Evolutionary conservation across 2,113 vertebrate genomes (phyloP), one percentile per base, ranked within the genome.

Genomic region (Chaetura pelagica): DNA sequence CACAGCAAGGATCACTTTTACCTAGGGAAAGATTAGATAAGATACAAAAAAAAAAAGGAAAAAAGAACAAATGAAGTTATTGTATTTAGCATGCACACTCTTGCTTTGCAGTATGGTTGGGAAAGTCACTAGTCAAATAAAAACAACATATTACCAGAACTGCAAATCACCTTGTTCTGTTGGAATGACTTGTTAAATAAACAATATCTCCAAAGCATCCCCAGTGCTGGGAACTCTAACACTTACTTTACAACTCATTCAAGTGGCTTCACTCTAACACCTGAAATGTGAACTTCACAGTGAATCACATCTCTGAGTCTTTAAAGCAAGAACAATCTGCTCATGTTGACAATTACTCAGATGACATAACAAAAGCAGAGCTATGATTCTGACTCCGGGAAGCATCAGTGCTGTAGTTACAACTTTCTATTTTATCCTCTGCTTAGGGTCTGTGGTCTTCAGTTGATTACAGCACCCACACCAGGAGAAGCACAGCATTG

Each of bases 1-100:
- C 96, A 95, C 99, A 99, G 64, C 99, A 99, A 23, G 99, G 98
- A 94, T 99, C 99, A 8, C 98, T 99, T 98, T 99, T 99, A 38
- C 99, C 99, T 99, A 95, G 35, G 46, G 42, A 90, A 72, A 97
- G 64, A 95, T 82, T 48, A 94, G 21, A 63, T 19, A 21, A 22
- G 58, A 80, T 13, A 71, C n/a, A 38, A 24, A 16, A 59, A 26
- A 52, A 44, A 27, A 35, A 29, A 40, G 40, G 34, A 42, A 44
- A 8, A 1, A 82, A 51, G 51, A 13, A 42, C 11, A 42, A 42
- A 42, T 42, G 40, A 42, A 10, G 32, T 66, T 69, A 48, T 4
- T 27, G 26, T 8, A 32, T 85, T 71, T 78, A 77, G 42, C 9
- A 77, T 7, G 32, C 29, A n/a, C 7, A 10, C 1, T 54, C 8